These are phyloP conservation scores for Ceratothoa steindachneri DNA, from an alignment of 2,888 invertebrate species.

Conservation along the genomic window DNA sequence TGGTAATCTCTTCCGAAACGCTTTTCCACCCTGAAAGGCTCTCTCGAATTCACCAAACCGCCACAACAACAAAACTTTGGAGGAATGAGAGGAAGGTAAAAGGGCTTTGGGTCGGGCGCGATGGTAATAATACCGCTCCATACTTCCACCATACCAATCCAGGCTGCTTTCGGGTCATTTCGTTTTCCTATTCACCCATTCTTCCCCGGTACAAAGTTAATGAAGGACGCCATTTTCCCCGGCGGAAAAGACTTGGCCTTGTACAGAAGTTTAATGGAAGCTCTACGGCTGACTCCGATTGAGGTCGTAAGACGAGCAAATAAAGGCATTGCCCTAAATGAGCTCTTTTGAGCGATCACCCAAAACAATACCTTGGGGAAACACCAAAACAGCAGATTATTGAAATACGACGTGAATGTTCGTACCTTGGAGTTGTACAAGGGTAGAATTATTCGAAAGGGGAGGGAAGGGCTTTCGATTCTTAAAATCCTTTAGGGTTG, in stretches of 20 bases:
- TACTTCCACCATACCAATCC: neutral
- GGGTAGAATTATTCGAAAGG: no score
- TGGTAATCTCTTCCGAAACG: conserved; percentile 9
- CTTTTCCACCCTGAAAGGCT: neutral
- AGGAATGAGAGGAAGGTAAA: neutral
- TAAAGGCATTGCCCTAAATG: neutral
- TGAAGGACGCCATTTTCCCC: neutral
- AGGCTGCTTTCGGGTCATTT: neutral
- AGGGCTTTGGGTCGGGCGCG: neutral
- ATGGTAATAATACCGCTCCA: neutral
- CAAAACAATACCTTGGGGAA: neutral
- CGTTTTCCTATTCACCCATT: neutral
- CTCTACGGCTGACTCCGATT: neutral
- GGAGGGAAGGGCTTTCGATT: neutral
- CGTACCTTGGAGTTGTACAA: no score
- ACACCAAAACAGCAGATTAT: neutral
- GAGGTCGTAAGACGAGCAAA: neutral
- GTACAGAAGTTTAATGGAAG: neutral
- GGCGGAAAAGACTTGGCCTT: neutral
- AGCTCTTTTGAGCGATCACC: neutral
- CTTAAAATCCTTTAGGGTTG: neutral
- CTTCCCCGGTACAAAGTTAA: neutral
- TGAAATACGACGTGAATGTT: neutral
- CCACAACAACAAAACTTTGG: conserved; percentile 15
- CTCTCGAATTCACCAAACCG: conserved; percentile 1